phyloP scores from a whole-genome alignment of 2,797 vertebrate species.

The Typhlichthys subterraneus region DNA sequence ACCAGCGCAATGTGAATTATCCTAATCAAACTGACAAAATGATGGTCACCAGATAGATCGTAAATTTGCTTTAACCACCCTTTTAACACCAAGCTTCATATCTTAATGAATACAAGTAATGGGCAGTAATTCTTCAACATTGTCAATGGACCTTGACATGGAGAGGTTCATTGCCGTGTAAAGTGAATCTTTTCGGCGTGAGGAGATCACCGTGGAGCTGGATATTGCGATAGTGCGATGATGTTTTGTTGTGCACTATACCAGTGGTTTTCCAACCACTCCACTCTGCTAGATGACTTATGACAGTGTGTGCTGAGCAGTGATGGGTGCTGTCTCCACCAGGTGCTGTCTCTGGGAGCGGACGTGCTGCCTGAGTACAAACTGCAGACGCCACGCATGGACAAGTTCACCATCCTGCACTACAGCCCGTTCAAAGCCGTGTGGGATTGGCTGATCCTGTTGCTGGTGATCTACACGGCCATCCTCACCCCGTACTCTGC shows the following conservation, averaged over 20 bases:
- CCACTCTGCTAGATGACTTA: too few relatives aligned
- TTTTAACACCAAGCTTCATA: not conserved
- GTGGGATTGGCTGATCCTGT: slow-evolving; percentile 98
- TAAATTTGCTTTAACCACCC: not conserved
- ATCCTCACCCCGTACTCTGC: slow-evolving; percentile 98
- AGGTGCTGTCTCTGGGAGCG: slow-evolving; percentile 96
- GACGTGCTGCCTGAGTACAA: slow-evolving; percentile 98
- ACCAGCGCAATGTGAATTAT: slow-evolving; percentile 14
- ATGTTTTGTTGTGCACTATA: not conserved
- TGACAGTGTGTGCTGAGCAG: not conserved
- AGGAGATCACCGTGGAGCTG: slow-evolving; percentile 5
- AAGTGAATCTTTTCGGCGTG: not conserved
- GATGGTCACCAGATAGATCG: not conserved
- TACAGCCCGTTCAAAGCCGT: slow-evolving; percentile 99
- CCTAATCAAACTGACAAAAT: slow-evolving; percentile 15
- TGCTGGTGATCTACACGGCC: slow-evolving; percentile 97
- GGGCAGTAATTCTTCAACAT: slow-evolving; percentile 1
- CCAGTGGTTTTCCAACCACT: too few relatives aligned
- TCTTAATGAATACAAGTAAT: not conserved
- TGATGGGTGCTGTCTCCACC: slow-evolving; percentile 16
- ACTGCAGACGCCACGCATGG: slow-evolving; percentile 94
- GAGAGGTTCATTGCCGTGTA: slow-evolving; percentile 12
- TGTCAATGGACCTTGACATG: slow-evolving; percentile 12
- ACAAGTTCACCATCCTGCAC: slow-evolving; percentile 98
- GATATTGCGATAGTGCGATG: not conserved